Base-by-base conservation (phyloP, 2,797 vertebrate genomes). In the Pyrocephalus nanus region DNA sequence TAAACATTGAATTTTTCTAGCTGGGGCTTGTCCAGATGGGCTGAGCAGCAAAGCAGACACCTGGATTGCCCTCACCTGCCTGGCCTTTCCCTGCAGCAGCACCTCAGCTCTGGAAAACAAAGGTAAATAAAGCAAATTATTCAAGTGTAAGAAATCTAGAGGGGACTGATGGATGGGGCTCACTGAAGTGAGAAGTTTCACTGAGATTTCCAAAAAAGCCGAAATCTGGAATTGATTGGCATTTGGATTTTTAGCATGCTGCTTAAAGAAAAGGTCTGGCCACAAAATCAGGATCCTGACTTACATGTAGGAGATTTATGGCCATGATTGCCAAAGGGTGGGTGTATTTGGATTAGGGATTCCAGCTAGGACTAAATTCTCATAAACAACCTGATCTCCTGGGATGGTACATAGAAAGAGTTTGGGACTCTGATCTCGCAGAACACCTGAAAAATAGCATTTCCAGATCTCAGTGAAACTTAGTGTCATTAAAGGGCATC, bases 51-150 rank as follows among this genome's bases (percentile, higher is more conserved):
- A 30, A 26, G 15, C 32, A 58, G 26, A 21, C 51, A 45, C 67
- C 55, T 23, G 54, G 47, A 34, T 9, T 15, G 16, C 34, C 18
- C 3, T 4, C 36, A n/a, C 38, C 55, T 62, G 50, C 57, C 74
- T 30, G 26, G 27, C 55, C 30, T 61, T 58, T 70, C 29, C 40
- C 65, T 54, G 50, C 47, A 93, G 67, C n/a, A 25, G 0, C 3
- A 66, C 60, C 21, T 73, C 47, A 6, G 3, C 23, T 57, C 60
- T 76, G 62, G 13, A 61, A 62, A 66, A 71, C 34, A 79, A 71
- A 86, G 78, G 89, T 94, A 82, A 96, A 69, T 30, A 73, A 57
- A 89, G 20, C 69, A 77, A 91, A 79, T 88, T 30, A 79, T 82
- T 17, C 48, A 67, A 65, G 8, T 3, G 2, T 79, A 29, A 74